phyloP scores from a whole-genome alignment of 1,140 invertebrate genomes.

The Manduca sexta region DNA sequence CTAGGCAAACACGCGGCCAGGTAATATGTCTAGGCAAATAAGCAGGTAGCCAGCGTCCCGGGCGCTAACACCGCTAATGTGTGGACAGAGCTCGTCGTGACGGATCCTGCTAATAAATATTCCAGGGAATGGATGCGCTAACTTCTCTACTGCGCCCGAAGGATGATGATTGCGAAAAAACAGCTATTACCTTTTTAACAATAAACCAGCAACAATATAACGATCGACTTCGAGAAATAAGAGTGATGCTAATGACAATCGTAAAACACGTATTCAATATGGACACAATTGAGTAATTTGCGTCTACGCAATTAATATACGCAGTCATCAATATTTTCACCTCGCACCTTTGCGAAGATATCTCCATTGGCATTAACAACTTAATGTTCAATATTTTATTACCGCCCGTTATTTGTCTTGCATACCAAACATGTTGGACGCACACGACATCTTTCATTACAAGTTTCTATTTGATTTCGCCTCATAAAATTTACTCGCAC shows the following conservation, averaged over 20 bases:
- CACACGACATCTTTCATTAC: constrained; percentile 67
- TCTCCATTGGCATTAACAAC: constrained; percentile 51
- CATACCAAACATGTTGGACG: constrained; percentile 56
- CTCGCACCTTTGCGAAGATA: constrained; percentile 35
- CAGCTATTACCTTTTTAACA: too few species aligned
- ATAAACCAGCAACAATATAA: too few species aligned
- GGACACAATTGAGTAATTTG: constrained; percentile 1
- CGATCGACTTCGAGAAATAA: too few species aligned
- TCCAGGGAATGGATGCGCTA: constrained; percentile 53
- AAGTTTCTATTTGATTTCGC: constrained; percentile 72
- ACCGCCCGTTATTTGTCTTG: constrained; percentile 55
- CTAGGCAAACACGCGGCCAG: constrained; percentile 50
- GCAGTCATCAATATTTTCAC: constrained; percentile 30
- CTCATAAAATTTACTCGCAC: constrained; percentile 63
- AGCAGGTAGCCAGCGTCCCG: constrained; percentile 47
- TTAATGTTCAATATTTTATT: constrained; percentile 66
- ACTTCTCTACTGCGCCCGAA: constrained; percentile 3
- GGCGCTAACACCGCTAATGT: constrained; percentile 66
- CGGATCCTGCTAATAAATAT: constrained; percentile 64
- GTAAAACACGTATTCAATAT: not conserved
- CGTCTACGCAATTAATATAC: constrained; percentile 11
- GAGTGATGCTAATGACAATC: too few species aligned
- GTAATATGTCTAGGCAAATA: constrained; percentile 50
- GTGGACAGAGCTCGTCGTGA: constrained; percentile 66
- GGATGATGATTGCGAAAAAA: too few species aligned